Conservation (phyloP, 1,140 invertebrate species). For the Camponotus floridanus region DNA sequence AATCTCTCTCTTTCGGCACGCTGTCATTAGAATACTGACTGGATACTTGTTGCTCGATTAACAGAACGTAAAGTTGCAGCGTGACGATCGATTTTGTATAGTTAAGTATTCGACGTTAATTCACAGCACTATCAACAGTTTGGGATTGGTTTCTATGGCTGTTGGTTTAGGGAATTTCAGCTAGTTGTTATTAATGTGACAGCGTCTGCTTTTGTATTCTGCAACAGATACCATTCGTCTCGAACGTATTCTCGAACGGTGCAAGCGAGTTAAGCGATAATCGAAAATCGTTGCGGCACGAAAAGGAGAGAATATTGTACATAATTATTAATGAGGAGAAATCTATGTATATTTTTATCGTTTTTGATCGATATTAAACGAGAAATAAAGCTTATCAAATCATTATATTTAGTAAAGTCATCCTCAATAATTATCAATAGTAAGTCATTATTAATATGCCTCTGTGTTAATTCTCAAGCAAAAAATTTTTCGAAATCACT, state of each 20-base stretch:
- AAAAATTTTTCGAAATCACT: slow-evolving; percentile 12
- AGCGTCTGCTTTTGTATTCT: slow-evolving; percentile 49
- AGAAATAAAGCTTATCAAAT: neutral
- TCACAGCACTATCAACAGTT: slow-evolving; percentile 47
- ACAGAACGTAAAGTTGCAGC: slow-evolving; percentile 38
- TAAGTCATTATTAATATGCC: neutral
- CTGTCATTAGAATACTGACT: slow-evolving; percentile 54
- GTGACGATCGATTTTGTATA: slow-evolving; percentile 48
- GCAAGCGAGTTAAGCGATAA: slow-evolving; percentile 26
- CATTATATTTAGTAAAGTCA: neutral
- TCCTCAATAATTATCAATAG: neutral
- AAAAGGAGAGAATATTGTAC: neutral
- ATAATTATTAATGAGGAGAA: slow-evolving; percentile 24
- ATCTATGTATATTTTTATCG: neutral
- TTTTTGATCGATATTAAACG: neutral
- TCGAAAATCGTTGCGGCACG: slow-evolving; percentile 37
- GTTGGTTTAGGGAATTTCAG: slow-evolving; percentile 50
- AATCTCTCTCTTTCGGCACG: slow-evolving; percentile 7
- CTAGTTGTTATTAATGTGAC: slow-evolving; percentile 50
- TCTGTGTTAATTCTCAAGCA: neutral
- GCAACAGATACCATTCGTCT: slow-evolving; percentile 33
- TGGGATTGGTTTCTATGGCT: slow-evolving; percentile 52
- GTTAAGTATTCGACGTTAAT: slow-evolving; percentile 57
- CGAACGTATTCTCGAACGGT: slow-evolving; percentile 28
- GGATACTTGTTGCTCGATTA: slow-evolving; percentile 59